Base-by-base conservation (phyloP, 2,888 invertebrate species). In the Chrysolina oricalcia region DNA sequence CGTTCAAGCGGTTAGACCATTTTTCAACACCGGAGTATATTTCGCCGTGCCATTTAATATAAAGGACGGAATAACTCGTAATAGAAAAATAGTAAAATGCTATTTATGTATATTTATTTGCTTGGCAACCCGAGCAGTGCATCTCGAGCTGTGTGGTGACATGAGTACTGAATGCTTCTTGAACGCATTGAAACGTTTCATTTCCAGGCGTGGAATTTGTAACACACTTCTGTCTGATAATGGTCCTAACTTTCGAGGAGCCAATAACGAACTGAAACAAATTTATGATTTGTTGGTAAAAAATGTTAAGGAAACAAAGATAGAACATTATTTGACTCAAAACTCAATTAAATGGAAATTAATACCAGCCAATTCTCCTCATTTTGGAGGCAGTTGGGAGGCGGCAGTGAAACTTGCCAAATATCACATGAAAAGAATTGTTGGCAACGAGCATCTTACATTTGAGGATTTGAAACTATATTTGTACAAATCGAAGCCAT, bases 141-240 rank as follows among this genome's bases (percentile, higher is more conserved):
- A 87, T 40, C 17, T 87, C 0, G 87, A 88, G 75, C 48, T 85
- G 1, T 85, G 85, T 0, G 78, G 80, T 0, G 82, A 83, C 41
- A 64, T 78, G 13, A 75, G 46, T 17, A 75, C 66, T 11, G 73
- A 79, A 21, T 71, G 48, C 17, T 80, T 80, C 70, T 69, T 78
- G 19, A 75, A 75, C 70, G 76, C 76, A n/a, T 67, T 80, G 13
- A 71, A 76, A 65, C 65, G 76, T 43, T 43, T 43, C 27, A 27
- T n/a, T n/a, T n/a, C n/a, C n/a, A n/a, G n/a, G n/a, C n/a, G n/a
- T n/a, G n/a, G n/a, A n/a, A n/a, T n/a, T n/a, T n/a, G n/a, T n/a
- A n/a, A n/a, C n/a, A n/a, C n/a, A n/a, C n/a, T n/a, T n/a, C n/a
- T n/a, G n/a, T n/a, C n/a, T n/a, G n/a, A n/a, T n/a, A n/a, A n/a